Percentiles rank a stretch among this genome's conserved stretches.
Conservation (phyloP, 2,113 vertebrate species). For the Thomomys bottae region DNA sequence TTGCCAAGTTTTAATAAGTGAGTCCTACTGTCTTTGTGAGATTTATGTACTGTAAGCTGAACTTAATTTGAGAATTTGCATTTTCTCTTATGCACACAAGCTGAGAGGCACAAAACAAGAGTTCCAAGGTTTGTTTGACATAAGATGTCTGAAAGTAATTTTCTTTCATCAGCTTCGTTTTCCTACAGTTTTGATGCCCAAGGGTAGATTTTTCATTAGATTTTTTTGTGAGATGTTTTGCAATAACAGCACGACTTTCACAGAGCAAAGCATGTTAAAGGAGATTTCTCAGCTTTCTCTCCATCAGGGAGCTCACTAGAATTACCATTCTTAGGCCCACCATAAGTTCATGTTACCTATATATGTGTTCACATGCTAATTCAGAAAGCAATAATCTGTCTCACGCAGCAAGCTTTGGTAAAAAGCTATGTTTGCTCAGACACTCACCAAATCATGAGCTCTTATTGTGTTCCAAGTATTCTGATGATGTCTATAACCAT, state of each 20-base stretch:
- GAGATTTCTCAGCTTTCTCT: background rate
- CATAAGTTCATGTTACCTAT: background rate
- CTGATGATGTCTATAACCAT: background rate
- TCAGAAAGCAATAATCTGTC: background rate
- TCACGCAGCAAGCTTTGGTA: background rate
- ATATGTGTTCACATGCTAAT: background rate
- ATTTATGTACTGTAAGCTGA: conserved; percentile 79
- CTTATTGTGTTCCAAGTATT: background rate
- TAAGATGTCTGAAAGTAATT: conserved; percentile 81
- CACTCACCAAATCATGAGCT: background rate
- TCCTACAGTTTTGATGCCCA: conserved; percentile 71
- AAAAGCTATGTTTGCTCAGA: background rate
- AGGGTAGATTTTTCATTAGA: conserved; percentile 75
- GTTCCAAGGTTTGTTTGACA: conserved; percentile 74
- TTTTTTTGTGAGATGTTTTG: conserved; percentile 76
- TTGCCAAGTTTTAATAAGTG: conserved; percentile 81
- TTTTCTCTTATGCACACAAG: conserved; percentile 80
- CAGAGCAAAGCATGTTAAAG: conserved; percentile 50
- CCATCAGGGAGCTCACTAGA: background rate
- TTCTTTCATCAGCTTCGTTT: conserved; percentile 81
- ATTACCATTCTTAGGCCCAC: background rate
- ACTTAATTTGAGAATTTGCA: conserved; percentile 84
- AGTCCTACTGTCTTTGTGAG: conserved; percentile 79
- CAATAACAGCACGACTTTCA: conserved; percentile 54
- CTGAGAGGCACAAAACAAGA: conserved; percentile 81